A percentile compares a stretch with the other conserved stretches of the same genome.
phyloP scores from a whole-genome alignment of 2,113 vertebrate genomes.

The Gobius niger region DNA sequence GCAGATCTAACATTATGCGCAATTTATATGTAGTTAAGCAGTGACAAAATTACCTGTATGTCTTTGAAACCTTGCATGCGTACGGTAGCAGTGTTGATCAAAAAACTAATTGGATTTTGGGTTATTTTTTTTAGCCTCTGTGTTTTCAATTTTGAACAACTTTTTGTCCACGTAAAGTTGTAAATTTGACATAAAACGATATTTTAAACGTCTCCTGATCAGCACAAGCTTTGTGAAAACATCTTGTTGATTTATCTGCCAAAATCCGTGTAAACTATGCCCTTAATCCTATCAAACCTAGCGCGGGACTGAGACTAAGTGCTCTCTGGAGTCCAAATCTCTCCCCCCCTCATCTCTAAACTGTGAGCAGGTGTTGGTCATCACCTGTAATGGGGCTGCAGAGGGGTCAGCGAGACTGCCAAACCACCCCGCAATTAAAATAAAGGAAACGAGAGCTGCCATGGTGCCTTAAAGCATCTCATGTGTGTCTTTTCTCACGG shows the following conservation, averaged over 20 bases:
- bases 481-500: constrained; percentile 67
- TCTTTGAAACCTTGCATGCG: no score
- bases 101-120: no score
- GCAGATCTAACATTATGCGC: no score
- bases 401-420: constrained; percentile 68
- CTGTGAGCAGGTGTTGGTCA: constrained; percentile 63
- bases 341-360: constrained; percentile 10
- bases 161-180: no score
- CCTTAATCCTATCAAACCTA: constrained; percentile 40
- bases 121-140: no score
- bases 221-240: constrained; percentile 12
- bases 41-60: no score
- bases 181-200: neutral
- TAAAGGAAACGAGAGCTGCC: constrained; percentile 51
- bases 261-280: constrained; percentile 18
- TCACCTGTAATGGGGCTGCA: constrained; percentile 70
- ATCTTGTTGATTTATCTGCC: constrained; percentile 12
- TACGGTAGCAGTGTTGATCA: no score
- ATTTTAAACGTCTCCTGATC: neutral
- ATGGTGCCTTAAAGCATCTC: constrained; percentile 69
- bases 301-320: constrained; percentile 51
- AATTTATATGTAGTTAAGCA: no score
- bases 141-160: no score
- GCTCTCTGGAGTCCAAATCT: constrained; percentile 64
- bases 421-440: constrained; percentile 75